Conservation (phyloP, 2,888 invertebrate species). For the Drosophila siamana region DNA sequence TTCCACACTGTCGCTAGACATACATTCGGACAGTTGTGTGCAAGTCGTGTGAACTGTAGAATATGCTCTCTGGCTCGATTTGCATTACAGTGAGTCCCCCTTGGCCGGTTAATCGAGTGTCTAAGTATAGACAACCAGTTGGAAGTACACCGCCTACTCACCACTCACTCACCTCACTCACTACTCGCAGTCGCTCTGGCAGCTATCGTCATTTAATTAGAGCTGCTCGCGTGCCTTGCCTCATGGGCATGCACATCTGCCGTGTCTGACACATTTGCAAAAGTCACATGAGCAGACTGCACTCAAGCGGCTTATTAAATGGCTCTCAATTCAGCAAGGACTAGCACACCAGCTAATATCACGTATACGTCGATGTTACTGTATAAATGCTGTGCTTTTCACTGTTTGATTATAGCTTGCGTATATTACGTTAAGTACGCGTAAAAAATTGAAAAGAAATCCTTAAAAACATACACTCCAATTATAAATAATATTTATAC, state of each 20-base stretch:
- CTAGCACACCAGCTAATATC: not conserved
- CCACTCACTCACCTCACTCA: no score
- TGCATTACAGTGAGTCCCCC: conserved; percentile 22
- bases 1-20: not conserved
- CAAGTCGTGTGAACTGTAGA: not conserved
- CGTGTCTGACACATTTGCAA: not conserved
- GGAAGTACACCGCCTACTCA: not conserved
- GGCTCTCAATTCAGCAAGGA: not conserved
- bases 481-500: no score
- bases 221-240: conserved; percentile 10
- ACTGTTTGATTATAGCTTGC: no score
- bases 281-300: not conserved
- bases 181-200: not conserved
- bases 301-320: not conserved
- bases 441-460: no score
- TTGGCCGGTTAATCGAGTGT: not conserved
- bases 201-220: conserved; percentile 7
- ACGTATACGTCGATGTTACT: not conserved
- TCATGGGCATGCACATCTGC: conserved; percentile 5
- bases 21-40: no score
- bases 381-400: no score
- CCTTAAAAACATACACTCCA: no score
- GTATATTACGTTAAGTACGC: no score
- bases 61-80: conserved; percentile 14
- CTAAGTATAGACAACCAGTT: not conserved